These are phyloP conservation scores for Chromobotia macracanthus DNA, from an alignment of 2,797 vertebrate species.

Conservation along the genomic window DNA sequence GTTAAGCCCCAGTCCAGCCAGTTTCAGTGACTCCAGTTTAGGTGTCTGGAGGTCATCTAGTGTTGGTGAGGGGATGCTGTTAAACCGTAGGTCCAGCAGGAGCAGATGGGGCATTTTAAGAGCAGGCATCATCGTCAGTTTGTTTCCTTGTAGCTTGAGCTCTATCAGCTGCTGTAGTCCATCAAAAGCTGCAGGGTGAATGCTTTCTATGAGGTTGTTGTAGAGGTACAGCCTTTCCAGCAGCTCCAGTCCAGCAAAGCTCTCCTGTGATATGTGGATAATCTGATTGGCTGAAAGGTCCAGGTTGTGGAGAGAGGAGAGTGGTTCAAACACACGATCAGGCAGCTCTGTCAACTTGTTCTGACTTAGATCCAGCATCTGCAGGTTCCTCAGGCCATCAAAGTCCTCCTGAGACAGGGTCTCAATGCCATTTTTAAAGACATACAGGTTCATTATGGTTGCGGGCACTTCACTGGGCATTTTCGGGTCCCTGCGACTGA, in stretches of 20 bases:
- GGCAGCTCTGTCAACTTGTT: slow-evolving; percentile 87
- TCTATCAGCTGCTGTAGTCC: slow-evolving; percentile 87
- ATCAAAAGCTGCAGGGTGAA: slow-evolving; percentile 87
- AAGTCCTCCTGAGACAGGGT: slow-evolving; percentile 84
- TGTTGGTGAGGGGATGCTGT: slow-evolving; percentile 78
- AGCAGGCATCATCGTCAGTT: slow-evolving; percentile 79
- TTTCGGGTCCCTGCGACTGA: slow-evolving; percentile 73
- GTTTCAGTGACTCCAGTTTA: slow-evolving; percentile 86
- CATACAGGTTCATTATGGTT: slow-evolving; percentile 79
- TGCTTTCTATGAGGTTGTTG: slow-evolving; percentile 85
- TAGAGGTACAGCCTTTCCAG: slow-evolving; percentile 93
- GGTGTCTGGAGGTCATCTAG: slow-evolving; percentile 76
- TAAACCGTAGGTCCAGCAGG: slow-evolving; percentile 90
- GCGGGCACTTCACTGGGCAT: slow-evolving; percentile 81
- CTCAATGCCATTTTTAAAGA: slow-evolving; percentile 88
- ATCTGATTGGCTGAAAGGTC: slow-evolving; percentile 91
- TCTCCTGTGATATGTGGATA: slow-evolving; percentile 84
- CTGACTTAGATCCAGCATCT: slow-evolving; percentile 91
- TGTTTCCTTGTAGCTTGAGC: slow-evolving; percentile 90
- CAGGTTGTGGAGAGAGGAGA: slow-evolving; percentile 86
- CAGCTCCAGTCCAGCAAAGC: slow-evolving; percentile 86
- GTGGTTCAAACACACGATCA: slow-evolving; percentile 81
- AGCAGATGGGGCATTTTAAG: slow-evolving; percentile 85
- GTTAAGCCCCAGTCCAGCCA: slow-evolving; percentile 83
- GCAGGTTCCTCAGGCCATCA: slow-evolving; percentile 75